A percentile compares a stretch with the other conserved stretches of the same genome.
These are phyloP conservation scores for Temnopleurus reevesii DNA, from an alignment of 53 echinoderm and acorn worm species.

Conservation along the genomic window DNA sequence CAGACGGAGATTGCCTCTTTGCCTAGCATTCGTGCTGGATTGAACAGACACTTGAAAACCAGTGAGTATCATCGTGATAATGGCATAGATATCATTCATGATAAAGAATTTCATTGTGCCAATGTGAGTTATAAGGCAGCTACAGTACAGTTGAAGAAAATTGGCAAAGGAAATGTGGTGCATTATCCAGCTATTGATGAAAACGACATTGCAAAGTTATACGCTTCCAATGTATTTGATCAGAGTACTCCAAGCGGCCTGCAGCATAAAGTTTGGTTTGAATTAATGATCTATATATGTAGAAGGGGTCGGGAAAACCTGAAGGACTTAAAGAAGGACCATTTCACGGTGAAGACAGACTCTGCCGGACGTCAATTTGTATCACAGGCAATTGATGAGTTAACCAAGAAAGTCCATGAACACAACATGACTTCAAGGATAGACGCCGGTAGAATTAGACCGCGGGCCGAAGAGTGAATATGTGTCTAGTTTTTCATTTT, in stretches of 20 bases:
- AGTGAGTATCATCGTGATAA: neutral
- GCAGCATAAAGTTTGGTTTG: conserved; percentile 46
- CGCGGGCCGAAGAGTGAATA: no score
- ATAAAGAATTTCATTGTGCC: conserved; percentile 37
- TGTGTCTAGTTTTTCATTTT: no score
- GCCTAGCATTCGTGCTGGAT: neutral
- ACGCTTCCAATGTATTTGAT: conserved; percentile 24
- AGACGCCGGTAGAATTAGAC: conserved; percentile 35
- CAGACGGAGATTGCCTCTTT: conserved; percentile 33
- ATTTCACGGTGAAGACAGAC: conserved; percentile 24
- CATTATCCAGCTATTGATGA: conserved; percentile 19
- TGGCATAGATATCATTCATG: conserved; percentile 37
- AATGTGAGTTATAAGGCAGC: conserved; percentile 27
- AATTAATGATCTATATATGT: conserved; percentile 49
- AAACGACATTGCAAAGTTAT: conserved; percentile 21
- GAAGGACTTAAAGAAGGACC: neutral
- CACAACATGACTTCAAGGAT: conserved; percentile 1
- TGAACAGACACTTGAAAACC: conserved; percentile 48
- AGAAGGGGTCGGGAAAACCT: conserved; percentile 54
- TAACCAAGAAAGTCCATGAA: conserved; percentile 48
- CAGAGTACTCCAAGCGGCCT: neutral
- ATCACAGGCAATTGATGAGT: conserved; percentile 28
- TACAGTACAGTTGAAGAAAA: conserved; percentile 37
- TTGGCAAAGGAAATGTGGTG: conserved; percentile 39
- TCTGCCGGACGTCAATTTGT: conserved; percentile 18